phyloP scores from a whole-genome alignment of 2,797 vertebrate genomes.

The Peromyscus eremicus region DNA sequence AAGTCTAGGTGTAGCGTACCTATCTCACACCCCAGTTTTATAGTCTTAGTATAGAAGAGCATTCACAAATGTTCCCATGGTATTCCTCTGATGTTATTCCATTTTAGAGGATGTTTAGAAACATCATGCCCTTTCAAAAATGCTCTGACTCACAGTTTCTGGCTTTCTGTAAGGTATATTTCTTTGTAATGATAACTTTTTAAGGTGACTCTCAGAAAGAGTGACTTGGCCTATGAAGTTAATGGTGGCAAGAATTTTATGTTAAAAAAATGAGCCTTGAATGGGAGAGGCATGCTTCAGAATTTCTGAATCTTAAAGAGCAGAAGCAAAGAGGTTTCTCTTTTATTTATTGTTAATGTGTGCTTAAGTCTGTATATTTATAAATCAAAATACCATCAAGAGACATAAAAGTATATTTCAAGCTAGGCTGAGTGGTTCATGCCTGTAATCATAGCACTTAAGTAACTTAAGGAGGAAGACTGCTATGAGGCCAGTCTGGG shows the following conservation, averaged over 20 bases:
- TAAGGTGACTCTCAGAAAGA: background rate
- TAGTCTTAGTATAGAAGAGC: background rate
- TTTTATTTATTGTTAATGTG: slow-evolving; percentile 7
- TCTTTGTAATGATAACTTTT: background rate
- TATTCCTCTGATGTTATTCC: background rate
- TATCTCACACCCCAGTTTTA: background rate
- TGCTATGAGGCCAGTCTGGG: background rate
- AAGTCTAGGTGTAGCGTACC: background rate
- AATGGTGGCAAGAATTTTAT: background rate
- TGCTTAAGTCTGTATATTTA: background rate
- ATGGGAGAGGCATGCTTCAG: background rate
- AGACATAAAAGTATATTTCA: background rate
- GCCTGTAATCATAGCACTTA: background rate
- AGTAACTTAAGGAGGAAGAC: background rate
- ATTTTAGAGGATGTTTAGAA: slow-evolving; percentile 41
- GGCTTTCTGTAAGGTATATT: background rate
- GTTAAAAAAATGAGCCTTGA: background rate
- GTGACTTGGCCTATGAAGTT: background rate
- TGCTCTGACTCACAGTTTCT: slow-evolving; percentile 14
- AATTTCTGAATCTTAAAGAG: background rate
- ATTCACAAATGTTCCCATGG: background rate
- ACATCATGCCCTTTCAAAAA: slow-evolving; percentile 12
- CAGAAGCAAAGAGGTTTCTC: background rate
- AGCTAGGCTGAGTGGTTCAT: background rate
- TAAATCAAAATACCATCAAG: slow-evolving; percentile 36